Evolutionary conservation across 1,140 invertebrate species (phyloP).

Genomic region (Eulimnadia texana): DNA sequence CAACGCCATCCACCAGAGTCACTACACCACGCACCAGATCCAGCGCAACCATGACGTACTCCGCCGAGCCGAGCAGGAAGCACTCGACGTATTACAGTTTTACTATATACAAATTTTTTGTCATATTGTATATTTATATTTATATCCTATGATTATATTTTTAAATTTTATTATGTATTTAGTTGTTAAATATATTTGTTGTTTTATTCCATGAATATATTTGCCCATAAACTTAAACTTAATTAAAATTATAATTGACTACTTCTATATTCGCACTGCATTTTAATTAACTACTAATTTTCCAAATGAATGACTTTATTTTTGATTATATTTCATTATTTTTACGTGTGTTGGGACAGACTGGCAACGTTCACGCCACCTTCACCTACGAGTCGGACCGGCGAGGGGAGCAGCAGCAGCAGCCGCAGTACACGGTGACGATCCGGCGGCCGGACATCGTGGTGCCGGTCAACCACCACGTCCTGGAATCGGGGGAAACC

Average conservation of each 20-base stretch:
- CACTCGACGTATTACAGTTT: not conserved
- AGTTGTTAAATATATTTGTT: no score
- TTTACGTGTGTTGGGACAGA: not conserved
- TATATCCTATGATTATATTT: not conserved
- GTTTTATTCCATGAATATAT: no score
- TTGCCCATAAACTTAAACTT: no score
- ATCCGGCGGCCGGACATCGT: slow-evolving; percentile 4
- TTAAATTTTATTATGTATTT: not conserved
- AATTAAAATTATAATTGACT: no score
- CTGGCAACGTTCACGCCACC: not conserved
- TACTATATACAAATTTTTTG: no score
- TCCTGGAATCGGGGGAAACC: not conserved
- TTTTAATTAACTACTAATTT: no score
- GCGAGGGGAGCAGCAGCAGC: not conserved
- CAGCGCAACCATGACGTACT: slow-evolving; percentile 13
- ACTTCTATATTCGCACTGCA: no score
- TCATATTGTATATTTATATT: not conserved
- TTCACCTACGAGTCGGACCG: slow-evolving; percentile 5
- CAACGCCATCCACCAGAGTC: slow-evolving; percentile 44
- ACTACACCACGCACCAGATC: slow-evolving; percentile 26
- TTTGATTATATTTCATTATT: not conserved
- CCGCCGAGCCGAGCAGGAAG: not conserved
- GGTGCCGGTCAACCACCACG: slow-evolving; percentile 3
- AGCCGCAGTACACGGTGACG: slow-evolving; percentile 3
- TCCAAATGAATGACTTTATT: not conserved